phyloP scores from a whole-genome alignment of 2,888 invertebrate species.

The Himalopsyche japonica region DNA sequence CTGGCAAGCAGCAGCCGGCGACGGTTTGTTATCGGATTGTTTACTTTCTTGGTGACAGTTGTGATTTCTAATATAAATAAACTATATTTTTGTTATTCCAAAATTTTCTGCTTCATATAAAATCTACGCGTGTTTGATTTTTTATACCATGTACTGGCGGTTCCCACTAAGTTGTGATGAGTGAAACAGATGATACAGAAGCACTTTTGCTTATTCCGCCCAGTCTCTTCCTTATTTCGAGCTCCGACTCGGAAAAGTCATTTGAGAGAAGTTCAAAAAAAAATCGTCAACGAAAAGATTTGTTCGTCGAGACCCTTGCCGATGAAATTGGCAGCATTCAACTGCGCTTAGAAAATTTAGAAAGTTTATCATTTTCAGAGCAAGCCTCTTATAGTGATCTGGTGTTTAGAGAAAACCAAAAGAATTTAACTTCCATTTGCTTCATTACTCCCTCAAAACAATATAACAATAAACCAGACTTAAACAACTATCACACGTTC shows the following conservation, averaged over 20 bases:
- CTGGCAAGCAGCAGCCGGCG: not conserved
- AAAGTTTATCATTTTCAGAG: constrained; percentile 44
- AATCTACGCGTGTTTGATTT: not conserved
- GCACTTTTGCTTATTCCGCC: constrained; percentile 79
- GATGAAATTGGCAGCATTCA: constrained; percentile 67
- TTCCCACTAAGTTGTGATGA: constrained; percentile 46
- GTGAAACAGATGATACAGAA: constrained; percentile 78
- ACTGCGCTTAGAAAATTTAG: constrained; percentile 56
- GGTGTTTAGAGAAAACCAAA: constrained; percentile 48
- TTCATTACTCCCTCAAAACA: not conserved
- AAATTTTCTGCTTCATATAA: not conserved
- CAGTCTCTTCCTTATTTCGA: constrained; percentile 69
- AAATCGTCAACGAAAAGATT: not conserved
- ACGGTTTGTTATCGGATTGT: not conserved
- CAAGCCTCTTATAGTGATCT: constrained; percentile 44
- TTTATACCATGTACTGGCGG: not conserved
- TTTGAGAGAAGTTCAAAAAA: constrained; percentile 35
- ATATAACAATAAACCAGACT: not conserved
- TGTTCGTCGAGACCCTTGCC: constrained; percentile 61
- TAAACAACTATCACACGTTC: not conserved
- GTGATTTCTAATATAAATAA: not conserved
- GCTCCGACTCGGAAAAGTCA: constrained; percentile 61
- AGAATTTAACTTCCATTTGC: constrained; percentile 43
- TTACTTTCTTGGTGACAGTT: constrained; percentile 2
- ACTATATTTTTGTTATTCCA: not conserved